Evolutionary conservation across 2,797 vertebrate species (phyloP), one percentile per base, ranked within the genome.

Genomic region (Oryzias dopingdopingensis): DNA sequence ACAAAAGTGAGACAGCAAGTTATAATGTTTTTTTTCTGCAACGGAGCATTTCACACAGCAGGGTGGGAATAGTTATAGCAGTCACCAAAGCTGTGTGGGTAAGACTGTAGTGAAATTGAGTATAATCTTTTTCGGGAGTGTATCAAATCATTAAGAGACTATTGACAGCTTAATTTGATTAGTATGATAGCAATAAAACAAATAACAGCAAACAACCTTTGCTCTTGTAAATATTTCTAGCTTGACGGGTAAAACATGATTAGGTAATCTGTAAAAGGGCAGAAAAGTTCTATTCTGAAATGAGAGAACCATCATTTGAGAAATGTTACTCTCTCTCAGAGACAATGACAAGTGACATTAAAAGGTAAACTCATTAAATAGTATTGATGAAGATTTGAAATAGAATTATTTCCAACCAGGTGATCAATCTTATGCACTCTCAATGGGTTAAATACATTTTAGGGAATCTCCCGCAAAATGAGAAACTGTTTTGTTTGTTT

Each of bases 341-440:
- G 61, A 80, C 67, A 57, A 56, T 79, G 76, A 85, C 70, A 54
- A 58, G 75, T 80, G 74, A 65, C 60, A 55, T 55, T 49, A 82
- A 80, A 51, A 67, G 68, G 75, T 58, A 76, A 86, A 82, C 71
- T 83, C 69, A 82, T 88, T 81, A 81, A 52, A 44, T 70, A 58
- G 77, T 79, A 78, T 71, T 80, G 79, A 86, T 76, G 72, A 74
- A 71, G 66, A 74, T 77, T 65, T 79, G 81, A 83, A 82, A 80
- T 82, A 75, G 66, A 59, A 75, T 59, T 7, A 61, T 56, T 61
- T 72, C 52, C 71, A 63, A 81, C 66, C 67, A 77, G 69, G 24
- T 37, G 14, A 82, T 85, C 67, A 70, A 79, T 86, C 80, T 40
- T 41, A 15, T 69, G 60, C 54, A 72, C 77, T 74, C 73, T 67